phyloP scores from a whole-genome alignment of 2,888 invertebrate genomes.

The Polyommatus iphigenia region DNA sequence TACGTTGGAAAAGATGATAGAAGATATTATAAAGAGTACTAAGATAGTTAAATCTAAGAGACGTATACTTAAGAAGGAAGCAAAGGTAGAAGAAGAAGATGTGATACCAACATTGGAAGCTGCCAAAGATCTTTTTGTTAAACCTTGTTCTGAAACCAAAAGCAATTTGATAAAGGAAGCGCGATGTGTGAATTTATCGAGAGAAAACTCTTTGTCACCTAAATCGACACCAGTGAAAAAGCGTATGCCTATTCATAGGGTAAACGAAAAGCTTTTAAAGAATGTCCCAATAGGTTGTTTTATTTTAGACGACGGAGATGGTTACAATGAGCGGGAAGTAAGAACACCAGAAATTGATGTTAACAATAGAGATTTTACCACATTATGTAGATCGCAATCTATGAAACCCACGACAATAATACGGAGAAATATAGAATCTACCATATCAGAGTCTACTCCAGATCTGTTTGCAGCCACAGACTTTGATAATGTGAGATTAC shows the following conservation, averaged over 20 bases:
- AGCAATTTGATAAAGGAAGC: constrained; percentile 71
- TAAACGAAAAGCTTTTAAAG: constrained; percentile 64
- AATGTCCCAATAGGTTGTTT: constrained; percentile 73
- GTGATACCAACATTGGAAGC: constrained; percentile 57
- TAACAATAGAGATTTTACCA: constrained; percentile 42
- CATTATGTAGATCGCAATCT: constrained; percentile 63
- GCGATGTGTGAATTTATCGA: constrained; percentile 65
- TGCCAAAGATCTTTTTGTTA: constrained; percentile 68
- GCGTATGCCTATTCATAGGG: constrained; percentile 57
- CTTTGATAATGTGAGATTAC: constrained; percentile 63
- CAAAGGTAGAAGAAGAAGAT: constrained; percentile 50
- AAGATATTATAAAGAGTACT: constrained; percentile 82
- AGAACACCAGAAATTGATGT: constrained; percentile 65
- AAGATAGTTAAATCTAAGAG: constrained; percentile 71
- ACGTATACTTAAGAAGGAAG: constrained; percentile 58
- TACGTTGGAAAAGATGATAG: constrained; percentile 81
- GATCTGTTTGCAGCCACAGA: constrained; percentile 58
- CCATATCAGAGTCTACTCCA: constrained; percentile 66
- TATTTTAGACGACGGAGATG: constrained; percentile 71
- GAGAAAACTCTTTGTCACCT: constrained; percentile 72
- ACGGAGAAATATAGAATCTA: constrained; percentile 52
- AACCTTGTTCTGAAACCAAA: constrained; percentile 67
- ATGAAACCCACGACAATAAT: constrained; percentile 56
- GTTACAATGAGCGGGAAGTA: constrained; percentile 76
- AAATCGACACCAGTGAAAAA: constrained; percentile 64